Base-by-base conservation (phyloP, 2,113 vertebrate genomes). In the Sander lucioperca region DNA sequence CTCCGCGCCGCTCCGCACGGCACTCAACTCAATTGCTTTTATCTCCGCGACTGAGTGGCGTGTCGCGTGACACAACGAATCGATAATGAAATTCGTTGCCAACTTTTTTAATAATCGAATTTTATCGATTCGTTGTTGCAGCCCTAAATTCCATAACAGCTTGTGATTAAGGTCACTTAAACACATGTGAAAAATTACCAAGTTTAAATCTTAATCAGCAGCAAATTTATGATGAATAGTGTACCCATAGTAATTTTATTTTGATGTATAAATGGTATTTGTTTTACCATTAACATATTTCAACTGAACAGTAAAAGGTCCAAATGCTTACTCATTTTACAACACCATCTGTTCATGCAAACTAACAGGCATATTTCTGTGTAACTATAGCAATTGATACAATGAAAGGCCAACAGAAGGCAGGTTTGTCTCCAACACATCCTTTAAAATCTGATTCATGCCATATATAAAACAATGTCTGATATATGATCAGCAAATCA, bases 261-360 rank as follows among this genome's bases (percentile, higher is more conserved):
- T n/a, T n/a, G 63, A 70, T 25, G 64, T 25, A 64, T 73, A 50
- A 76, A 69, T 64, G 5, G 5, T 14, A 23, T 62, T 84, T 69
- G 13, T 65, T 77, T 56, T 74, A 5, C 19, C 33, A 64, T 72
- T 62, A 73, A 74, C 23, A 66, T 79, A 72, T 77, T 79, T 78
- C 43, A 63, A 68, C 74, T 70, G 74, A 58, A 43, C 71, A 56
- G 62, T 80, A 77, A 85, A 91, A 78, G 13, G 47, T 65, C 53
- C 68, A 59, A 82, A 85, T 36, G 51, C 84, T 68, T 65, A 80
- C 15, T 81, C 80, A 63, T 76, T 78, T 79, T 79, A 80, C 84
- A 68, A 23, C 84, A 53, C 77, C 82, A 82, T 83, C 85, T 91
- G 85, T 19, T 78, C 72, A 27, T 16, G 47, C 71, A 30, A 58